A percentile compares a stretch with the other conserved stretches of the same genome.
Conservation (phyloP, 2,113 vertebrate species). For the Nicator chloris region DNA sequence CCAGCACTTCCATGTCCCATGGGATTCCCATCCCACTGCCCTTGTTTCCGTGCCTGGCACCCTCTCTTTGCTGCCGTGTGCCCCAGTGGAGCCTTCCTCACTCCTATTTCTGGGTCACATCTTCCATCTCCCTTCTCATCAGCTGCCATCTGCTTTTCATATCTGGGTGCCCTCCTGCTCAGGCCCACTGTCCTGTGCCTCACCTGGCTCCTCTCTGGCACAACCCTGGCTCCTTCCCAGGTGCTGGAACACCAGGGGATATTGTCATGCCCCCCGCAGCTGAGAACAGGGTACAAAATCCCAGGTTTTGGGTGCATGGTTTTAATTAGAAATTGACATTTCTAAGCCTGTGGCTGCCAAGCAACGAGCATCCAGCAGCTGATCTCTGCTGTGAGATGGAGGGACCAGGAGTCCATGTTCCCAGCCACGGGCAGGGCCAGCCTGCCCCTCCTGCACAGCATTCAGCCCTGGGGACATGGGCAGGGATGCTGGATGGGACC, state of each 20-base stretch:
- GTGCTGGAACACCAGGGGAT: neutral
- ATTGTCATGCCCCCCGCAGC: neutral
- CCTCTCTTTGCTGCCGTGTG: neutral
- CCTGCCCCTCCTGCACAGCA: neutral
- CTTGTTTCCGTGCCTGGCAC: neutral
- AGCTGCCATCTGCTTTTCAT: neutral
- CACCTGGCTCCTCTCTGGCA: neutral
- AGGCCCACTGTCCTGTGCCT: neutral
- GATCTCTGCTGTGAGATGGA: neutral
- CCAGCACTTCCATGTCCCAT: neutral
- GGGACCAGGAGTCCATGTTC: neutral
- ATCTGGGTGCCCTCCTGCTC: neutral
- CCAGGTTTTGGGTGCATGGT: slow-evolving; percentile 25
- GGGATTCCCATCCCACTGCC: neutral
- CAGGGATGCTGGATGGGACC: neutral
- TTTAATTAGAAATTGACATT: slow-evolving; percentile 66
- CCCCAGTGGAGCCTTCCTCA: neutral
- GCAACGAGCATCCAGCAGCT: slow-evolving; percentile 47
- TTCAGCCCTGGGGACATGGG: fast-evolving
- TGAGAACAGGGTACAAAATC: neutral
- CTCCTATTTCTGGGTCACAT: neutral
- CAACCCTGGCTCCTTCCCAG: neutral
- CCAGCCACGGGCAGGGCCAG: neutral
- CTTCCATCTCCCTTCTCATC: neutral
- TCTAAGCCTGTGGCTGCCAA: slow-evolving; percentile 62